Percentiles rank a stretch among this genome's conserved stretches.
phyloP scores from a whole-genome alignment of 1,140 invertebrate genomes.

The Spodoptera frugiperda region DNA sequence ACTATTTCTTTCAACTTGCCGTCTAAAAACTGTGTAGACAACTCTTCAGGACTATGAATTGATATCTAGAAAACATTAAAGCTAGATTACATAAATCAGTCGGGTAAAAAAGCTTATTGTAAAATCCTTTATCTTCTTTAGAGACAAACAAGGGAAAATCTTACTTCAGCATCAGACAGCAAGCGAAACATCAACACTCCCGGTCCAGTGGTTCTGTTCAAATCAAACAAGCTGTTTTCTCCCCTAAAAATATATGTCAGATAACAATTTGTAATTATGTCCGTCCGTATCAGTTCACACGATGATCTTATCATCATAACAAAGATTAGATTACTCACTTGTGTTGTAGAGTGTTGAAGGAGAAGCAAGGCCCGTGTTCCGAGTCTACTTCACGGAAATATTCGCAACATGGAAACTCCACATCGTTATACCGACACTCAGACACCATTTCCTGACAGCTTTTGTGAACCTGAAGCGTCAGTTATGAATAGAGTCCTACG shows the following conservation, averaged over 20 bases:
- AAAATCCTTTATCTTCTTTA: too few species aligned
- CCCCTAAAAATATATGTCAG: neutral
- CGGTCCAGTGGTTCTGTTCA: constrained; percentile 79
- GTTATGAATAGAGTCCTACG: neutral
- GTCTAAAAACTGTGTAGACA: constrained; percentile 62
- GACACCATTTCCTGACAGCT: constrained; percentile 81
- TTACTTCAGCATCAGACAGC: constrained; percentile 72
- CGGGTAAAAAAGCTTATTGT: neutral
- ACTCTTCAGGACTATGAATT: constrained; percentile 58
- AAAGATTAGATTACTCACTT: constrained; percentile 60
- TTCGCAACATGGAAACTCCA: constrained; percentile 86
- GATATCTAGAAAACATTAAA: constrained; percentile 2
- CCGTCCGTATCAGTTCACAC: constrained; percentile 30
- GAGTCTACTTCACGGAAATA: constrained; percentile 86
- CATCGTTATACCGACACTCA: constrained; percentile 83
- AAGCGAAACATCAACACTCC: constrained; percentile 79
- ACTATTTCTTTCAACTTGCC: constrained; percentile 60
- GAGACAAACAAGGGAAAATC: neutral
- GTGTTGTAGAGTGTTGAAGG: constrained; percentile 86
- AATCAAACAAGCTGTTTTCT: constrained; percentile 50
- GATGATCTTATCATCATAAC: constrained; percentile 51
- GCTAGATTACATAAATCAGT: neutral
- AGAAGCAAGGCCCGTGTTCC: constrained; percentile 86
- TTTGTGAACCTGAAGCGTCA: constrained; percentile 77
- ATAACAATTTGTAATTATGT: neutral